Evolutionary conservation across 2,113 vertebrate species (phyloP).

Genomic region (Pelecanoides urinatrix): DNA sequence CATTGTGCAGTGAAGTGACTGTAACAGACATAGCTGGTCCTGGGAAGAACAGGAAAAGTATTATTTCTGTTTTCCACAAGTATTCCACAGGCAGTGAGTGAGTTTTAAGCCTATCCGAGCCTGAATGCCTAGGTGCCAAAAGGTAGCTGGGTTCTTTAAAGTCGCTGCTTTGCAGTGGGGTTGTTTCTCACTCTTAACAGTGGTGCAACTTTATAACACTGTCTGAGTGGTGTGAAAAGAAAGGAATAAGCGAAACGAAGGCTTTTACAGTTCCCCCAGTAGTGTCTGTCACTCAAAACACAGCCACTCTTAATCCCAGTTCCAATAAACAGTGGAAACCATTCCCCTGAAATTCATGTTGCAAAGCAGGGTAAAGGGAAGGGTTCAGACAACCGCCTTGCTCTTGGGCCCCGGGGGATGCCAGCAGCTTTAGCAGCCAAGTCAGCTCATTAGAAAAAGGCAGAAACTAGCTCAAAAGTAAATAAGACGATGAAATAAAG

Average conservation of each 20-base stretch:
- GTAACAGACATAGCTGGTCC: not conserved
- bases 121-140: not conserved
- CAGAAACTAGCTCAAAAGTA: not conserved
- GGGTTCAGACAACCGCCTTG: not conserved
- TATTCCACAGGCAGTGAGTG: not conserved
- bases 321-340: conserved; percentile 21
- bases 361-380: not conserved
- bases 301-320: conserved; percentile 2
- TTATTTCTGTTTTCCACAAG: not conserved
- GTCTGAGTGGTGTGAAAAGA: not conserved
- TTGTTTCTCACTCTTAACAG: not conserved
- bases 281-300: conserved; percentile 24
- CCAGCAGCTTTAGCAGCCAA: not conserved
- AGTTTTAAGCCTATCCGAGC: not conserved
- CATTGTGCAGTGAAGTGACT: not conserved
- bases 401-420: not conserved
- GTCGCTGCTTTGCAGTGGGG: not conserved
- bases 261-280: not conserved
- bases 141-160: not conserved
- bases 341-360: not conserved
- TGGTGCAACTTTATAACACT: not conserved
- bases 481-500: not conserved
- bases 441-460: not conserved
- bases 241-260: not conserved
- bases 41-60: not conserved